Conservation (phyloP, 2,888 invertebrate species). For the Cistogaster globosa region DNA sequence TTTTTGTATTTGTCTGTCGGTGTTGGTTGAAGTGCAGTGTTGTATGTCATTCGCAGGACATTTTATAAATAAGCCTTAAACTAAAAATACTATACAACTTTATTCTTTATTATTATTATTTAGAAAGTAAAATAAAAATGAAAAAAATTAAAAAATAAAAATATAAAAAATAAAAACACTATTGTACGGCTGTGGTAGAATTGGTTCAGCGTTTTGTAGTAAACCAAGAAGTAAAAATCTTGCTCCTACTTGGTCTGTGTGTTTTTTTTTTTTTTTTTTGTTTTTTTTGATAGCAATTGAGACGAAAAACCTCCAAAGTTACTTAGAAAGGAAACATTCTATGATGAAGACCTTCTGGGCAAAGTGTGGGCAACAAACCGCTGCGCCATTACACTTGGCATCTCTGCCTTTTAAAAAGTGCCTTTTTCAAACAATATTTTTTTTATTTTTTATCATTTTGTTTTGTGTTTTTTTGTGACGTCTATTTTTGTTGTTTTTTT, state of each 20-base stretch:
- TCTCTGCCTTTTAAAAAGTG: conserved; percentile 58
- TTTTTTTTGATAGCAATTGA: conserved; percentile 21
- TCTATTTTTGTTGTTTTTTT: conserved; percentile 44
- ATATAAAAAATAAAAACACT: neutral
- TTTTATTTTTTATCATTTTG: neutral
- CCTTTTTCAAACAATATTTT: neutral
- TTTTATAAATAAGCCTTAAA: conserved; percentile 68
- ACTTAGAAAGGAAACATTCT: conserved; percentile 13
- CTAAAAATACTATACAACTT: conserved; percentile 44
- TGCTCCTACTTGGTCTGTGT: conserved; percentile 9
- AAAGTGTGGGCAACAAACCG: conserved; percentile 28
- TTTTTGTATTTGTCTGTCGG: conserved; percentile 21
- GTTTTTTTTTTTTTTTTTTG: neutral
- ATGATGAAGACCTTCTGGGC: conserved; percentile 16
- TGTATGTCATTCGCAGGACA: conserved; percentile 65
- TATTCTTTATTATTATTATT: conserved; percentile 53
- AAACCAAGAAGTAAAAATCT: conserved; percentile 28
- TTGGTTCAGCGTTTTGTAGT: neutral
- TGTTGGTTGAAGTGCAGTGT: conserved; percentile 38
- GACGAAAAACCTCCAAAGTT: conserved; percentile 47
- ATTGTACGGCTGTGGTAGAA: conserved; percentile 10
- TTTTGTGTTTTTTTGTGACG: conserved; percentile 10
- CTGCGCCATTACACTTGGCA: conserved; percentile 50
- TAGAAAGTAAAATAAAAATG: conserved; percentile 28
- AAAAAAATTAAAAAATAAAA: conserved; percentile 7